Base-by-base conservation (phyloP, 2,888 invertebrate species). In the Drosophila cracens region DNA sequence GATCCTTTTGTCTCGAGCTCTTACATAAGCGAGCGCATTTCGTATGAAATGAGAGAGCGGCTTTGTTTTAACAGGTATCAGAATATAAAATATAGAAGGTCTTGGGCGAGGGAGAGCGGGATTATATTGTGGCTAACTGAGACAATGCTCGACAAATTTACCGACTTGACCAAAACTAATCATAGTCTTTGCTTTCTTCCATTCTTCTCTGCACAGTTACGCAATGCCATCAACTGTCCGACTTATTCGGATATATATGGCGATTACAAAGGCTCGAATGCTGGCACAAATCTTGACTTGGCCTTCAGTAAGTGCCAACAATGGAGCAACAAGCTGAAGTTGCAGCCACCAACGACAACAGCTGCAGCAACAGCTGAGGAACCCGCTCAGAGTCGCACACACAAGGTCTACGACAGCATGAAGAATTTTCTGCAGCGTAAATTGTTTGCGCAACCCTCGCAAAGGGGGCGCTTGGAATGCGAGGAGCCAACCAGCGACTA, bases 321-420 rank as follows among this genome's bases (percentile, higher is more conserved):
- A 81, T 89, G 91, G 89, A 87, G 87, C 79, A 89, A 74, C 76
- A 91, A 90, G 68, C 82, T 87, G 73, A 91, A 90, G 69, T 81
- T 87, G 70, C 73, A 76, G 58, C 63, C 56, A 65, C 65, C 63
- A 65, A n/a, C 68, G 48, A 10, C 10, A 18, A n/a, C 76, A 36
- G 48, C 63, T 11, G 27, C 69, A 53, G 58, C 70, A 52, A 36
- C 52, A 21, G 57, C 38, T 34, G 72, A 52, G 16, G 69, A 72
- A 53, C 71, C 80, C 2, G 60, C 62, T 36, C 74, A 81, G 54
- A 88, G 86, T 76, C 87, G 87, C 69, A 91, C 90, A 29, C 90
- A 92, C 53, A 92, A 92, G 76, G 91, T 92, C 69, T 92, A 92
- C 64, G 91, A 91, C 71, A 92, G 91, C 82, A 92, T 92, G 93